phyloP scores from a whole-genome alignment of 2,888 invertebrate genomes.

The Metacarcinus magister region DNA sequence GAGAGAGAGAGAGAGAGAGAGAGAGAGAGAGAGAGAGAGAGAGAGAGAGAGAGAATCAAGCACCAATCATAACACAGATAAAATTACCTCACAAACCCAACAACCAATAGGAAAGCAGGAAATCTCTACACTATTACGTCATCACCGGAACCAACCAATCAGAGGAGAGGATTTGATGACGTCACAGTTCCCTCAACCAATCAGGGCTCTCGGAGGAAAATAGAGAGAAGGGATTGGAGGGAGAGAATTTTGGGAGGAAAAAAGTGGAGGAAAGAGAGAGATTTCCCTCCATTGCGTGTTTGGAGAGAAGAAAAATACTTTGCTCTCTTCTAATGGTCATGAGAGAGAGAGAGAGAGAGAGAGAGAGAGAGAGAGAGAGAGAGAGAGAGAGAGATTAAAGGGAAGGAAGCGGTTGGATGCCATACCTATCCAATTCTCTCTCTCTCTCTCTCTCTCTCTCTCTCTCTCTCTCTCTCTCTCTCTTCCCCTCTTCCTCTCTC shows the following conservation, averaged over 20 bases:
- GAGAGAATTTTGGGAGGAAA: neutral
- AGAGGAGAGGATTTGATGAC: neutral
- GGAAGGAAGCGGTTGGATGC: no score
- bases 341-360: slow-evolving; percentile 26
- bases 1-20: slow-evolving; percentile 26
- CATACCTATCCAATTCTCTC: no score
- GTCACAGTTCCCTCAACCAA: neutral
- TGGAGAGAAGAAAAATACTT: no score
- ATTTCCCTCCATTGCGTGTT: neutral
- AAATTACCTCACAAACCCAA: neutral
- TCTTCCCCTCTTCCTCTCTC: neutral
- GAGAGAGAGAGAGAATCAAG: no score
- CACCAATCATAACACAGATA: neutral
- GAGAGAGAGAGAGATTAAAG: no score
- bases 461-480: slow-evolving; percentile 57
- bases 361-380: neutral
- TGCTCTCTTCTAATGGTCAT: no score
- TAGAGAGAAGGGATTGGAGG: neutral
- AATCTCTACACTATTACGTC: neutral
- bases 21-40: neutral
- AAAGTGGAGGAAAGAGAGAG: neutral
- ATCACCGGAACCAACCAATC: neutral
- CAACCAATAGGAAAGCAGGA: neutral
- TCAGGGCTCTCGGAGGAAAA: neutral
- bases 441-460: slow-evolving; percentile 5